Conservation (phyloP, 2,113 vertebrate species). For the Alces alces region DNA sequence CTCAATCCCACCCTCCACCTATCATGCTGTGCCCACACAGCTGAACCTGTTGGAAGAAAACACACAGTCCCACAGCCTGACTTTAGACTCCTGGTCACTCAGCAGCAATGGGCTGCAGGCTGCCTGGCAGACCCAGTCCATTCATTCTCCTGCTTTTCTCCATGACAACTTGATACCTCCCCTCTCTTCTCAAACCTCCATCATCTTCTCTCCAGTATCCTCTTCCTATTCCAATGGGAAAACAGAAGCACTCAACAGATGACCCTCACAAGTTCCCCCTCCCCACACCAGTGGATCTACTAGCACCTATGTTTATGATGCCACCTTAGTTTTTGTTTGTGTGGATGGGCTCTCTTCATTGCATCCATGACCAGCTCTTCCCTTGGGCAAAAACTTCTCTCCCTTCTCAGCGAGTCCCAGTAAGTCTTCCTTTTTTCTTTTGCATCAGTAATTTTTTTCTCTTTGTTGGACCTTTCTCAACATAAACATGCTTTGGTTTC, state of each 20-base stretch:
- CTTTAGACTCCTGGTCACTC: background rate
- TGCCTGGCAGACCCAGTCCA: background rate
- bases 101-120: rapidly evolving
- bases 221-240: background rate
- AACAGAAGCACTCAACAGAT: rapidly evolving
- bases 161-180: background rate
- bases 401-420: rapidly evolving
- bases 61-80: rapidly evolving
- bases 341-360: background rate
- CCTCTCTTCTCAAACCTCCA: background rate
- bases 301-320: rapidly evolving
- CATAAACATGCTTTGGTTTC: background rate
- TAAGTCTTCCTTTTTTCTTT: background rate
- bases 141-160: background rate
- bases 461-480: background rate
- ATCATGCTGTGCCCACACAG: background rate
- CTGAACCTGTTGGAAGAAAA: too few species aligned
- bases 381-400: background rate
- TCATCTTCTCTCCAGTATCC: background rate
- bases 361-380: rapidly evolving
- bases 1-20: background rate
- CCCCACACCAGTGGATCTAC: rapidly evolving
- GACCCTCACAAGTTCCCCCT: rapidly evolving
- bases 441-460: background rate
- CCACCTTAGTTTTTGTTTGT: background rate